Evolutionary conservation across 2,888 invertebrate species (phyloP), one percentile per base, ranked within the genome.

Genomic region (Pheosia gnoma): DNA sequence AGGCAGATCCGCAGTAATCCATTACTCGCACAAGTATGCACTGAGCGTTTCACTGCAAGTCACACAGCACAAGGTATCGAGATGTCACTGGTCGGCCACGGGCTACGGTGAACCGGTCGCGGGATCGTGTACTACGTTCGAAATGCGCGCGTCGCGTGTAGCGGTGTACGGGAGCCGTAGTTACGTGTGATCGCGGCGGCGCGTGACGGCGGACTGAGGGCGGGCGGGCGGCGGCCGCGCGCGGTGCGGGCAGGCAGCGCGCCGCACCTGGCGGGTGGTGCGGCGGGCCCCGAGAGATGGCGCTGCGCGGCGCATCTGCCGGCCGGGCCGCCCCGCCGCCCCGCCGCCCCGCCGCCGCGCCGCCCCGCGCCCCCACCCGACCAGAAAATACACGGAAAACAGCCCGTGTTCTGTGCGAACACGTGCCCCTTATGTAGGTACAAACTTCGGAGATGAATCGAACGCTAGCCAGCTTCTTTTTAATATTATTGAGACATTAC

Each of bases 221-320:
- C 90, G 89, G 89, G 90, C 86, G 88, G 89, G 89, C 90, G 89
- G 89, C 90, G 86, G 88, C 88, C 82, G 82, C 89, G 75, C 81
- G 89, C 87, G 91, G 90, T 86, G 88, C 89, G 85, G 87, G 87
- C 89, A 82, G 87, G 87, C 89, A 82, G 83, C 85, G 84, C 88
- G 90, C 90, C 88, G 90, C 90, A 88, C 90, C 88, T 88, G 88
- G 88, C 87, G 84, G 74, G 75, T 77, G 80, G 77, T 77, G 81
- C 75, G 71, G 59, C 67, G 68, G 72, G 74, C 76, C 77, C 83
- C 93, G 85, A 87, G 86, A 93, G 93, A 93, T 93, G 93, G 93
- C 92, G 92, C 85, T 92, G 91, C 79, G 87, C 86, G 91, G 87
- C 91, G 91, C 93, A 93, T 91, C 93, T 93, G 91, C 90, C 90